phyloP scores from a whole-genome alignment of 2,888 invertebrate species.

The Spodoptera littoralis region DNA sequence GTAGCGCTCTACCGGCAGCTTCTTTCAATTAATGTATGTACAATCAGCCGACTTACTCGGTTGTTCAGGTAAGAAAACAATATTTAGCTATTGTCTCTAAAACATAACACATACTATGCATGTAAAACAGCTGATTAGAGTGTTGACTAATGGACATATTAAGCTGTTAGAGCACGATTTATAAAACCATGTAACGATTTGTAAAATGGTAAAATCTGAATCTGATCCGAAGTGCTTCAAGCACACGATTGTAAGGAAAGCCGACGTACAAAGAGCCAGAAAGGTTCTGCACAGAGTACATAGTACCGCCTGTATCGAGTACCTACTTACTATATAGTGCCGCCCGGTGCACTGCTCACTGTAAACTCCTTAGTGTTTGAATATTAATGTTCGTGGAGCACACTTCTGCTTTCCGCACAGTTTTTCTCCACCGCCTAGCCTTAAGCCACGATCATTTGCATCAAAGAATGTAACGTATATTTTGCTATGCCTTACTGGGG shows the following conservation, averaged over 20 bases:
- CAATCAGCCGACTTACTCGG: no score
- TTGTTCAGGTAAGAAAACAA: no score
- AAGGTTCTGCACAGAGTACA: neutral
- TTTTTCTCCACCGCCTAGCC: slow-evolving; percentile 6
- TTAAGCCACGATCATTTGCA: slow-evolving; percentile 27
- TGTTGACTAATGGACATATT: no score
- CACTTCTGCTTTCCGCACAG: slow-evolving; percentile 1
- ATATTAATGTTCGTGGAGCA: slow-evolving; percentile 28
- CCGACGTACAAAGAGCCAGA: neutral
- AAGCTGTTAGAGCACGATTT: no score
- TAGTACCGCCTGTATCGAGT: slow-evolving; percentile 2
- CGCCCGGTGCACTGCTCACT: neutral
- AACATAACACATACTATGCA: no score
- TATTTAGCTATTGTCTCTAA: no score
- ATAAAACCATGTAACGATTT: no score
- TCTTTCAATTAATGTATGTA: no score
- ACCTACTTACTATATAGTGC: neutral
- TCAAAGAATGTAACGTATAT: slow-evolving; percentile 10
- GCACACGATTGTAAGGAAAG: neutral
- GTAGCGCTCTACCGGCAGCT: no score
- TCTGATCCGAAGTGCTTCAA: neutral
- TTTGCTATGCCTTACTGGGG: no score
- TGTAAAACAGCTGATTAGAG: no score
- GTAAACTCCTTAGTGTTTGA: slow-evolving; percentile 22
- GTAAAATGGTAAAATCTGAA: no score